Percentiles rank a stretch among this genome's conserved stretches.
phyloP scores from a whole-genome alignment of 2,888 invertebrate genomes.

The Morpho achilles region DNA sequence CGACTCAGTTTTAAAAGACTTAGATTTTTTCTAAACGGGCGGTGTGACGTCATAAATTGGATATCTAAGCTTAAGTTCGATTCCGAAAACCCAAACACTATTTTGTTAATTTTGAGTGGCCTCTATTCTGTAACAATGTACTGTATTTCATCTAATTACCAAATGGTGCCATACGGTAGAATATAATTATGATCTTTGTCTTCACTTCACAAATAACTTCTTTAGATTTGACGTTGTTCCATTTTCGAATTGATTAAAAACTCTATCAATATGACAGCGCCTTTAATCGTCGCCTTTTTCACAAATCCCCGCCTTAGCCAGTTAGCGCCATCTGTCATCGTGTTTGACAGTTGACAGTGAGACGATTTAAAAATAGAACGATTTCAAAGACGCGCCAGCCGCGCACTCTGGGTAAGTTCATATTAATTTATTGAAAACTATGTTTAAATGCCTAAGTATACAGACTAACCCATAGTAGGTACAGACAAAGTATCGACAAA shows the following conservation, averaged over 20 bases:
- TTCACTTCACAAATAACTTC: neutral
- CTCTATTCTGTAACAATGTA: too few relatives aligned
- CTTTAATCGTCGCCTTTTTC: constrained; percentile 28
- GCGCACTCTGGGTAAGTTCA: constrained; percentile 8
- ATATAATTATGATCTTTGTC: too few relatives aligned
- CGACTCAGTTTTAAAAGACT: too few relatives aligned
- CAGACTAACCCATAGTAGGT: too few relatives aligned
- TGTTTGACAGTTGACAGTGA: constrained; percentile 69
- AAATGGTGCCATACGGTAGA: too few relatives aligned
- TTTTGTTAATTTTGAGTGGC: too few relatives aligned
- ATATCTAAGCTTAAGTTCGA: too few relatives aligned
- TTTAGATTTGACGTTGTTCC: neutral
- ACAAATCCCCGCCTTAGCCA: constrained; percentile 43
- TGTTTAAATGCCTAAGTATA: neutral
- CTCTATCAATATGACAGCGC: constrained; percentile 16
- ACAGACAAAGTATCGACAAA: too few relatives aligned
- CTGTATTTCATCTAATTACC: too few relatives aligned
- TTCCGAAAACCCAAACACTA: too few relatives aligned
- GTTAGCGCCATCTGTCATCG: constrained; percentile 72
- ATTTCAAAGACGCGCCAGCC: constrained; percentile 20
- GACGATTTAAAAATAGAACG: constrained; percentile 60
- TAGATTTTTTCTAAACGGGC: too few relatives aligned
- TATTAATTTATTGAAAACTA: constrained; percentile 9
- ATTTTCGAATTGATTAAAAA: constrained; percentile 2
- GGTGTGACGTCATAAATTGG: too few relatives aligned